Conservation (phyloP, 2,113 vertebrate species). For the Sphaerodactylus townsendi region DNA sequence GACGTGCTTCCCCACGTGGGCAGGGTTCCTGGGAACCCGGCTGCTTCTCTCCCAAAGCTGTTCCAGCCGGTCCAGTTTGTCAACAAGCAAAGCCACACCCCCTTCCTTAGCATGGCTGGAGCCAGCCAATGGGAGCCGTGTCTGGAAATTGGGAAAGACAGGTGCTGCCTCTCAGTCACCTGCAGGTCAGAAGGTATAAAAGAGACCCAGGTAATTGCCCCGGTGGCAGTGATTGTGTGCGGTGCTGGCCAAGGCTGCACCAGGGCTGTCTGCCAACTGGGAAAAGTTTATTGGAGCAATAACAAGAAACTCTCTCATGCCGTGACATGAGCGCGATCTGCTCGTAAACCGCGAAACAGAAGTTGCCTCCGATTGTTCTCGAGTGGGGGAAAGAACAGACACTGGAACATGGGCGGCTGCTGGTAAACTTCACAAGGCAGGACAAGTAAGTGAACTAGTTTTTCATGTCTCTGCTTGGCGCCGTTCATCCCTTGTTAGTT, state of each 20-base stretch:
- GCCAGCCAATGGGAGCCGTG: conserved; percentile 28
- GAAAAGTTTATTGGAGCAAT: not conserved
- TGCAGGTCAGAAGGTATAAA: conserved; percentile 59
- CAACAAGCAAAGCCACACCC: conserved; percentile 36
- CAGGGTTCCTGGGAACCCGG: not conserved
- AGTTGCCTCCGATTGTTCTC: not conserved
- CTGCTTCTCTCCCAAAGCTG: conserved; percentile 42
- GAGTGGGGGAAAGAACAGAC: not conserved
- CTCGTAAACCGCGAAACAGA: not conserved
- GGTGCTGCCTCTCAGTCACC: conserved; percentile 63
- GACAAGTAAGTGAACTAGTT: conserved; percentile 53
- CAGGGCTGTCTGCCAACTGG: not conserved
- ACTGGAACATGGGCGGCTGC: conserved; percentile 38
- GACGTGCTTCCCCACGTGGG: fast-evolving
- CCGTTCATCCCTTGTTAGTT: not conserved
- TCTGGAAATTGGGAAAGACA: conserved; percentile 38
- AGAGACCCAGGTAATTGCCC: conserved; percentile 14
- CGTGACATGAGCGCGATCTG: fast-evolving
- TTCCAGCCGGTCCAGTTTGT: conserved; percentile 46
- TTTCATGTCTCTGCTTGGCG: not conserved
- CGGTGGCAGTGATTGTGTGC: not conserved
- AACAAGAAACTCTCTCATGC: not conserved
- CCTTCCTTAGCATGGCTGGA: not conserved
- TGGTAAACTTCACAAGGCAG: conserved; percentile 1
- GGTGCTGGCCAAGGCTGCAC: not conserved